Conservation (phyloP, 1,140 invertebrate species). For the Heliconius eleuchia region DNA sequence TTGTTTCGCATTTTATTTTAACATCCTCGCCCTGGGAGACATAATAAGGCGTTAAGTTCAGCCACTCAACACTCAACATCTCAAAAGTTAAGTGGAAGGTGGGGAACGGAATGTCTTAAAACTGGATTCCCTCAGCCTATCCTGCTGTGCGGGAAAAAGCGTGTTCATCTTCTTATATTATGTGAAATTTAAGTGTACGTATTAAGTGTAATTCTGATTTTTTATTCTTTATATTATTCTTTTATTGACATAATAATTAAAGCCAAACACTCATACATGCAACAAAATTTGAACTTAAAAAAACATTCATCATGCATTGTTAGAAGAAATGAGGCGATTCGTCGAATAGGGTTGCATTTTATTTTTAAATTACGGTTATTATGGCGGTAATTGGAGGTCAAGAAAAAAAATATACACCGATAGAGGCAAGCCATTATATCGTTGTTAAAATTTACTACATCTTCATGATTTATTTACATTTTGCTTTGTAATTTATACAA, state of each 20-base stretch:
- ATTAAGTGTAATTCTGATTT: no score
- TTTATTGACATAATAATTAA: not conserved
- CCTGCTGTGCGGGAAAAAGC: no score
- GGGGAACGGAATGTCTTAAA: no score
- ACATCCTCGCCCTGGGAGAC: no score
- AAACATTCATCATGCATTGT: constrained; percentile 42
- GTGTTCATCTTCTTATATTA: no score
- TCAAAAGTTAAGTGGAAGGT: no score
- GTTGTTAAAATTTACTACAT: constrained; percentile 10
- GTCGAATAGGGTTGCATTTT: constrained; percentile 61
- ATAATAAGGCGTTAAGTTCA: no score
- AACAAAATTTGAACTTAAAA: constrained; percentile 18
- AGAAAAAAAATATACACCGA: constrained; percentile 43
- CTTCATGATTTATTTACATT: constrained; percentile 18
- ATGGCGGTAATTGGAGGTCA: constrained; percentile 55
- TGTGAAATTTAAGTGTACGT: no score
- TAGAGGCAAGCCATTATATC: constrained; percentile 44
- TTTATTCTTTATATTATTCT: not conserved
- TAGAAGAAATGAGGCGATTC: constrained; percentile 59
- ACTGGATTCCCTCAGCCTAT: no score
- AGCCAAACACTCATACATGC: not conserved
- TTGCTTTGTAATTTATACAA: not conserved
- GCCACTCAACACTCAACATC: no score
- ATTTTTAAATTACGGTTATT: constrained; percentile 66
- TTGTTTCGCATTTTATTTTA: no score